Conservation (phyloP, 2,797 vertebrate genomes). For the Myotis vivesi region DNA sequence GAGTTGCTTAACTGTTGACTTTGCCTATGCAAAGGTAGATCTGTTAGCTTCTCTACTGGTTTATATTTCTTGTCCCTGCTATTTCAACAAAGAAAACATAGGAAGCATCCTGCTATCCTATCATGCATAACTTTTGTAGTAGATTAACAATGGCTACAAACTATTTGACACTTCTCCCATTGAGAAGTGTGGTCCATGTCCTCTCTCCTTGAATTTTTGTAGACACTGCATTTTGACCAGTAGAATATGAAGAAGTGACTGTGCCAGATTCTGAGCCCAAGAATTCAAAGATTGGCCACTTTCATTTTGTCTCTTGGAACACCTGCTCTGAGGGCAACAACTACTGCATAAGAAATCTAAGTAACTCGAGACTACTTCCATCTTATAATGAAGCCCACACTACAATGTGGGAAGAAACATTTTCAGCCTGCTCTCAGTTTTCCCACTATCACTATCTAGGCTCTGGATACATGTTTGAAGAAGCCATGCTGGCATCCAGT, state of each 20-base stretch:
- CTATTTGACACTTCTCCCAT: not conserved
- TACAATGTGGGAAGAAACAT: not conserved
- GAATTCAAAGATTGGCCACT: not conserved
- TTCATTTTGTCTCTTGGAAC: not conserved
- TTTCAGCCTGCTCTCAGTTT: not conserved
- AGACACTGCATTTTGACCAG: constrained; percentile 6
- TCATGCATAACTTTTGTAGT: not conserved
- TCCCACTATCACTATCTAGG: not conserved
- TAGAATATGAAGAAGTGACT: not conserved
- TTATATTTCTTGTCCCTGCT: not conserved
- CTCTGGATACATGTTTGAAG: not conserved
- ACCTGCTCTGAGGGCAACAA: not conserved
- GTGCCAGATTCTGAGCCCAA: not conserved
- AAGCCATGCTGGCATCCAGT: not conserved
- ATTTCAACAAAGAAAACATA: constrained; percentile 14
- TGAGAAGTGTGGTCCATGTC: not conserved
- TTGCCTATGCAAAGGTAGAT: not conserved
- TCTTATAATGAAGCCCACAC: not conserved
- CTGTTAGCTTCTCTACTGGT: not conserved
- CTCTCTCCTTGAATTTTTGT: not conserved
- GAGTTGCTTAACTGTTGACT: not conserved
- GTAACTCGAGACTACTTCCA: not conserved
- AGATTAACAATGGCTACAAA: constrained; percentile 14
- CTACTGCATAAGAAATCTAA: not conserved
- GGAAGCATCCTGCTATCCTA: not conserved